phyloP scores from a whole-genome alignment of 2,113 vertebrate species.

The Pipa parva region DNA sequence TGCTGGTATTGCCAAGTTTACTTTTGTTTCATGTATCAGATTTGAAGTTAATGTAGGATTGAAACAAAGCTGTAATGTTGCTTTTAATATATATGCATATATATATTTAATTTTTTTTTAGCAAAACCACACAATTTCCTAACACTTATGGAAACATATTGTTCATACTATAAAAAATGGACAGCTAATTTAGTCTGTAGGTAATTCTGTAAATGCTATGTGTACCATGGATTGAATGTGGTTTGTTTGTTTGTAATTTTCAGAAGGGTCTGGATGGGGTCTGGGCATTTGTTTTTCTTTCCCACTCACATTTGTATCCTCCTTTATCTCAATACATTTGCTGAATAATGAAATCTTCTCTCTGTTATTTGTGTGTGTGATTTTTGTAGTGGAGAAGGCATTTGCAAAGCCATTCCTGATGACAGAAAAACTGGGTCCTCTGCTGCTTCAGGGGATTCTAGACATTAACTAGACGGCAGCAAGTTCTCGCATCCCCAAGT shows the following conservation, averaged over 20 bases:
- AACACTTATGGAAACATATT: too few species aligned
- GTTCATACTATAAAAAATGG: too few species aligned
- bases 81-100: too few species aligned
- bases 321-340: conserved; percentile 71
- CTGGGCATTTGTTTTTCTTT: conserved; percentile 69
- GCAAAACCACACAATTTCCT: too few species aligned
- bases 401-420: conserved; percentile 98
- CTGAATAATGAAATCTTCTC: conserved; percentile 94
- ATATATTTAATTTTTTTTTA: too few species aligned
- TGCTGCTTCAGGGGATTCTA: conserved; percentile 96
- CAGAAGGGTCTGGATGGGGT: conserved; percentile 68
- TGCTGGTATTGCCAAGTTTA: too few species aligned
- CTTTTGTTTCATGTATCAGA: too few species aligned
- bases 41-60: too few species aligned
- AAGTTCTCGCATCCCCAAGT: conserved; percentile 85
- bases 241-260: conserved; percentile 55
- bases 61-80: too few species aligned
- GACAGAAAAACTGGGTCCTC: conserved; percentile 94
- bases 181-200: too few species aligned
- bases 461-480: conserved; percentile 93
- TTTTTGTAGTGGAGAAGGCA: conserved; percentile 99
- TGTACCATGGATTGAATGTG: conserved; percentile 63
- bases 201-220: conserved; percentile 33
- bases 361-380: conserved; percentile 99
- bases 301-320: conserved; percentile 70